Evolutionary conservation across 1,140 invertebrate species (phyloP).

Genomic region (Camponotus vicinus): DNA sequence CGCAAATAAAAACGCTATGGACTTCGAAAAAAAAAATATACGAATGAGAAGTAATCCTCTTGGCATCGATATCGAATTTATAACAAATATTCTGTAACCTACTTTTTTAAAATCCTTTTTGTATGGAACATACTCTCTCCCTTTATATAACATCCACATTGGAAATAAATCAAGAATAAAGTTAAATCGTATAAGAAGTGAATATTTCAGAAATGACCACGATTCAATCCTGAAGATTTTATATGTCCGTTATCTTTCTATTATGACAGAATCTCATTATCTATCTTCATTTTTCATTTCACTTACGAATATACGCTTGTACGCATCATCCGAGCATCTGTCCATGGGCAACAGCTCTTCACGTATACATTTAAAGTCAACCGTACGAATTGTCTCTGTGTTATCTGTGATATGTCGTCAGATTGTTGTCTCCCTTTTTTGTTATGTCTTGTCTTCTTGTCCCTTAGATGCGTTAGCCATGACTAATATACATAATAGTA

Average conservation of each 20-base stretch:
- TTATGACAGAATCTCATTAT: background rate
- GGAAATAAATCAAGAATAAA: constrained; percentile 14
- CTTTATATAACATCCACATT: constrained; percentile 7
- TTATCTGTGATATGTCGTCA: constrained; percentile 84
- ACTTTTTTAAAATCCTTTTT: constrained; percentile 53
- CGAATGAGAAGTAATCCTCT: constrained; percentile 56
- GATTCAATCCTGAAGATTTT: background rate
- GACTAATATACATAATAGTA: constrained; percentile 71
- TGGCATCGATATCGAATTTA: constrained; percentile 55
- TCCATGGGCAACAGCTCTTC: constrained; percentile 53
- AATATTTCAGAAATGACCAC: background rate
- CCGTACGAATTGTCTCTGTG: constrained; percentile 75
- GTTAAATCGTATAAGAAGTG: constrained; percentile 29
- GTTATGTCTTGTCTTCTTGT: constrained; percentile 83
- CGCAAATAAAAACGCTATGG: constrained; percentile 53
- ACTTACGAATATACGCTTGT: constrained; percentile 34
- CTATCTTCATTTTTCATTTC: constrained; percentile 6
- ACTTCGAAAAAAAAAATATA: constrained; percentile 58
- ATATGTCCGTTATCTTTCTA: background rate
- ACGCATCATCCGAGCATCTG: constrained; percentile 51
- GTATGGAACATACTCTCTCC: constrained; percentile 17
- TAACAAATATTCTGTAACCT: constrained; percentile 57
- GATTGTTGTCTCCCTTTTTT: constrained; percentile 80
- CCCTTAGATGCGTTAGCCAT: constrained; percentile 79
- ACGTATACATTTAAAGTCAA: constrained; percentile 67